These are phyloP conservation scores for Tetranychus truncatus DNA, from an alignment of 2,888 invertebrate species.

Conservation along the genomic window DNA sequence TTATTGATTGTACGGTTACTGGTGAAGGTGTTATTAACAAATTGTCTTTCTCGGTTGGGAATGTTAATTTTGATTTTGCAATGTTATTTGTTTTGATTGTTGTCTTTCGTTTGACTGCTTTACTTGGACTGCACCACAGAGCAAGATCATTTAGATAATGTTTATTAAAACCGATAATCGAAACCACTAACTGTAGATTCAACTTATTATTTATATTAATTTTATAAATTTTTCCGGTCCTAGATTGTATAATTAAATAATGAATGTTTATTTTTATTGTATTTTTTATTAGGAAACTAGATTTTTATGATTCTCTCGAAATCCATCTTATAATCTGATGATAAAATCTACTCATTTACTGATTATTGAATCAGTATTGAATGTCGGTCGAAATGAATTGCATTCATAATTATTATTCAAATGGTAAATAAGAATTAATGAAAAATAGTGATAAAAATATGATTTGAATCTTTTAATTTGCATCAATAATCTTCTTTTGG, in stretches of 20 bases:
- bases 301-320: no score
- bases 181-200: background rate
- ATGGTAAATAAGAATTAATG: background rate
- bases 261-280: no score
- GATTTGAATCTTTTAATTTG: background rate
- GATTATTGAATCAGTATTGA: no score
- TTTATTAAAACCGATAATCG: background rate
- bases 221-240: no score
- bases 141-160: background rate
- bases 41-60: background rate
- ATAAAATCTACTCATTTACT: no score
- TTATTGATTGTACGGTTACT: background rate
- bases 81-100: background rate
- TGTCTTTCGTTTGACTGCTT: background rate
- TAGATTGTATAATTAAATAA: no score
- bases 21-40: background rate
- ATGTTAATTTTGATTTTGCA: background rate
- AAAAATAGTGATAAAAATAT: background rate
- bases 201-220: no score
- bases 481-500: background rate
- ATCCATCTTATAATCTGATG: no score
- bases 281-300: no score
- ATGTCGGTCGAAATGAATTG: no score
- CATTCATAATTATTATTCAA: background rate
- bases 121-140: background rate